Evolutionary conservation across 2,797 vertebrate genomes (phyloP).

Genomic region (Danio tinwini): DNA sequence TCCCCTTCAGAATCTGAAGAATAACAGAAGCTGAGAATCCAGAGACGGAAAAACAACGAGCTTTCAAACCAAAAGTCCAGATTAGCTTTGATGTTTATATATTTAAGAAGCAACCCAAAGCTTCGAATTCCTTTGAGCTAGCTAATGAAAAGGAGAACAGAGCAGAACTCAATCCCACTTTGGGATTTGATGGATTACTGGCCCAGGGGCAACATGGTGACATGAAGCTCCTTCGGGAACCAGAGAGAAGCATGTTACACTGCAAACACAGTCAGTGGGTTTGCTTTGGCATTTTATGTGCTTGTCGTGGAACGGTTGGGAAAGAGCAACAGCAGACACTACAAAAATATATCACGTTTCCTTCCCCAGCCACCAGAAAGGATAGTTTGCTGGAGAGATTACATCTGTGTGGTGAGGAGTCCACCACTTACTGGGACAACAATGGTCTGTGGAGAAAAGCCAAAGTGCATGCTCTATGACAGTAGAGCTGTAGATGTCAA

Average conservation of each 20-base stretch:
- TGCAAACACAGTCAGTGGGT: conserved; percentile 58
- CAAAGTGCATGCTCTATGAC: not conserved
- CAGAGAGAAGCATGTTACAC: not conserved
- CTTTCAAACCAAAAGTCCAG: conserved; percentile 32
- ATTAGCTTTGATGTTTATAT: conserved; percentile 22
- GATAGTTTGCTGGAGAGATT: conserved; percentile 65
- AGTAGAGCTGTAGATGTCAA: conserved; percentile 1
- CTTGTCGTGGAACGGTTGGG: conserved; percentile 32
- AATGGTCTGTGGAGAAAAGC: not conserved
- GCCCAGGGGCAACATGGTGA: not conserved
- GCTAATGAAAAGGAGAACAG: conserved; percentile 25
- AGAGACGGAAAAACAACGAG: conserved; percentile 47
- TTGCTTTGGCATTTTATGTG: conserved; percentile 68
- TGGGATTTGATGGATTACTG: conserved; percentile 33
- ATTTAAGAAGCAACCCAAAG: conserved; percentile 30
- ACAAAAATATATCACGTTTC: conserved; percentile 61
- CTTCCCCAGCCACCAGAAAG: conserved; percentile 48
- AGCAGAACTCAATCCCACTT: conserved; percentile 17
- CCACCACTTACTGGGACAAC: not conserved
- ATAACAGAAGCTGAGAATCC: conserved; percentile 32
- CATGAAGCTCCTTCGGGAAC: conserved; percentile 1
- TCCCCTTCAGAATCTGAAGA: conserved; percentile 59
- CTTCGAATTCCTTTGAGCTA: conserved; percentile 34
- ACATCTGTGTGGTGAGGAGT: conserved; percentile 60
- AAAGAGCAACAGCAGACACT: conserved; percentile 67